Conservation (phyloP, 1,140 invertebrate species). For the Drosophila asahinai region DNA sequence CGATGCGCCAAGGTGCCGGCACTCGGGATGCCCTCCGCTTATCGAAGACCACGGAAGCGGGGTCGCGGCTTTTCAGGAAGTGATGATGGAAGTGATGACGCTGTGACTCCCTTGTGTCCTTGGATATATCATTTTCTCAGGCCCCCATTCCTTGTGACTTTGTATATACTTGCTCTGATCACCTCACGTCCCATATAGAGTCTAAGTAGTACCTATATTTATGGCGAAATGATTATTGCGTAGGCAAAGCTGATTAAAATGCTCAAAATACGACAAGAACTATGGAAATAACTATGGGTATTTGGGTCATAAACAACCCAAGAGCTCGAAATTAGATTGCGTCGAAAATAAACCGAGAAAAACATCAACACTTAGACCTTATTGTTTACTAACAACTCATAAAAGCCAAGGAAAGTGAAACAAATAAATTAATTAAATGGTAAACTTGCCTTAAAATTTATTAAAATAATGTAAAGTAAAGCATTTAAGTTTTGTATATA, state of each 20-base stretch:
- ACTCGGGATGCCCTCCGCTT: constrained; percentile 29
- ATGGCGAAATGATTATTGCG: constrained; percentile 8
- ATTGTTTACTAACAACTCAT: not conserved
- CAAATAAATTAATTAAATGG: not conserved
- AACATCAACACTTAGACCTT: not conserved
- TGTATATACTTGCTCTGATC: too few species aligned
- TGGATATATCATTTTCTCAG: not conserved
- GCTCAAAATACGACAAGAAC: constrained; percentile 3
- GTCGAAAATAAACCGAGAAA: not conserved
- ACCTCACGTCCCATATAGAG: too few species aligned
- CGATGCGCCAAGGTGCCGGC: not conserved
- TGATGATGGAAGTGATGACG: not conserved
- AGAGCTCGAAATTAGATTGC: not conserved
- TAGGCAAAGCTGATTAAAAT: constrained; percentile 14
- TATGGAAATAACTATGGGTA: not conserved
- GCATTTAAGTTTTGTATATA: not conserved
- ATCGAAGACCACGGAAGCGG: not conserved
- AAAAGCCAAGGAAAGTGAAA: not conserved
- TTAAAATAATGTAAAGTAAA: not conserved
- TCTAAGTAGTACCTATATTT: not conserved
- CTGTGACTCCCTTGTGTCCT: not conserved
- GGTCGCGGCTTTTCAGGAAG: not conserved
- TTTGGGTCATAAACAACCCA: constrained; percentile 16
- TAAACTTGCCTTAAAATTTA: not conserved
- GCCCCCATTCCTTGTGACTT: too few species aligned